Evolutionary conservation across 2,113 vertebrate genomes (phyloP).

Genomic region (Jaculus jaculus): DNA sequence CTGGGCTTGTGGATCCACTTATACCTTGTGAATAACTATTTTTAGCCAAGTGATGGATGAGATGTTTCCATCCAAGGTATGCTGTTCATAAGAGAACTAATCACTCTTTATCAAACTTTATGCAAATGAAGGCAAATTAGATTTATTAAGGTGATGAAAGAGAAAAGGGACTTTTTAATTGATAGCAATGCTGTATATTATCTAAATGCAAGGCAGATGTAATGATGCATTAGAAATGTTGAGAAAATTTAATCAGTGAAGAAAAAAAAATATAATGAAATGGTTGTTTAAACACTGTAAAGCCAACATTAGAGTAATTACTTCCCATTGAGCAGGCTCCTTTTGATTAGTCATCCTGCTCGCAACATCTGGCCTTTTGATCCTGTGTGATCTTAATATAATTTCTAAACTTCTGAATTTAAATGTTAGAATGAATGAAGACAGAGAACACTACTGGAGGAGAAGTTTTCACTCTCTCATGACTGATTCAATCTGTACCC

Average conservation of each 20-base stretch:
- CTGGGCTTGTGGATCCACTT: background rate
- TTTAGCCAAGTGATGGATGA: slow-evolving; percentile 67
- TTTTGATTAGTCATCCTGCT: slow-evolving; percentile 84
- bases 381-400: slow-evolving; percentile 76
- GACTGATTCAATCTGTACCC: background rate
- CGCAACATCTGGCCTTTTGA: slow-evolving; percentile 81
- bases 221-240: slow-evolving; percentile 88
- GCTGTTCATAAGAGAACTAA: slow-evolving; percentile 72
- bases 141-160: slow-evolving; percentile 85
- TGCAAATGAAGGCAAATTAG: slow-evolving; percentile 82
- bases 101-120: slow-evolving; percentile 76
- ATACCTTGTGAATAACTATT: slow-evolving; percentile 30
- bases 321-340: slow-evolving; percentile 82
- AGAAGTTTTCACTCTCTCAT: background rate
- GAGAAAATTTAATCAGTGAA: slow-evolving; percentile 86
- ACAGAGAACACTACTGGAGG: background rate
- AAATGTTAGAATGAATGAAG: slow-evolving; percentile 64
- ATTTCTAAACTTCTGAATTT: slow-evolving; percentile 72
- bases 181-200: slow-evolving; percentile 79
- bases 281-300: slow-evolving; percentile 88
- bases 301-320: slow-evolving; percentile 87
- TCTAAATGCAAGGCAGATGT: slow-evolving; percentile 86
- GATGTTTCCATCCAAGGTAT: slow-evolving; percentile 68
- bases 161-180: slow-evolving; percentile 82
- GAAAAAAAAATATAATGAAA: slow-evolving; percentile 87